Base-by-base conservation (phyloP, 2,888 invertebrate species). In the Nomada ruficornis region DNA sequence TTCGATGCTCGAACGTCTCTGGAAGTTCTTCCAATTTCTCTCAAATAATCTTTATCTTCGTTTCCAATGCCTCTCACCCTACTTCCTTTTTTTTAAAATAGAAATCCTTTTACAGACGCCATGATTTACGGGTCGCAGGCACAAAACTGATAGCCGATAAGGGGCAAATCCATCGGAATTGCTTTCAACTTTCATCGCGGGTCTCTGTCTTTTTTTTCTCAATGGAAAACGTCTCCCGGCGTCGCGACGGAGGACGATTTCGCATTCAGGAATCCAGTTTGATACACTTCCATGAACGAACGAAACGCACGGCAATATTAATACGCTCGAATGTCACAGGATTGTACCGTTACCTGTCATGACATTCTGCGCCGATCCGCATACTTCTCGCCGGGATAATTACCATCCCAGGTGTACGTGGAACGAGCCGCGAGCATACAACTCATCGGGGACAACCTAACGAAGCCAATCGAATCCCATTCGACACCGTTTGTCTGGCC, bases 341-440 rank as follows among this genome's bases (percentile, higher is more conserved):
- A 63, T 67, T 68, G 42, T 83, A 72, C 77, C 74, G 82, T 83
- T 83, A 83, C 71, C 75, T 83, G 77, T 74, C 83, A 75, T 50
- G 74, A 74, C 60, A 73, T 74, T 78, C 70, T 29, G 64, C 68
- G 42, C 15, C 59, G 78, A 74, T 69, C 69, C 70, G 78, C 78
- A 82, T 77, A 59, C 73, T 74, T 78, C 78, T 68, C 64, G 54
- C 52, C 60, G 70, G 13, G 78, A 42, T 77, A 77, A 81, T 81
- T 76, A 69, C 68, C 67, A 81, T 71, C 68, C 59, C 42, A 26
- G 52, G 44, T 42, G 54, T 18, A 20, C 44, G 44, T 47, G 74
- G 29, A 50, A 52, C 55, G 50, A 15, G 55, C 68, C 15, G 26
- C 75, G 26, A 44, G 42, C 72, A 13, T 26, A 44, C 52, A 20